Evolutionary conservation across 2,797 vertebrate species (phyloP), one percentile per base, ranked within the genome.

Genomic region (Macrochelys suwanniensis): DNA sequence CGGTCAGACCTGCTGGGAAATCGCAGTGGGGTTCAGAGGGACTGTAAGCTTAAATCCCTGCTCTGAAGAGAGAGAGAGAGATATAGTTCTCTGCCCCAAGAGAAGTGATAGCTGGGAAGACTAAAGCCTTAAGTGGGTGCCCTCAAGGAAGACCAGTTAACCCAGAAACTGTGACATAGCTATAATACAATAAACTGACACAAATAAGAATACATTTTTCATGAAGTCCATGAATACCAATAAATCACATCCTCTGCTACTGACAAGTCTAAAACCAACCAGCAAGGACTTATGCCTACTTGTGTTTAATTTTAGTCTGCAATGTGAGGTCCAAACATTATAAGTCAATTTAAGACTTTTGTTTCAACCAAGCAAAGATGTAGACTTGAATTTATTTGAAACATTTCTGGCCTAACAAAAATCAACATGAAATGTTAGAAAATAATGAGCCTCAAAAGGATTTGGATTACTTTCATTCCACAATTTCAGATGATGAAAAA

Each of bases 361-460:
- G 85, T 57, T 97, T 98, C 96, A 97, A 97, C 97, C 93, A 97
- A 90, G 85, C 82, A n/a, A 90, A 91, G 53, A 97, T 89, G 85
- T 96, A 97, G 89, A 17, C 51, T 95, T 87, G 89, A 96, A 96
- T 97, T 97, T 98, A 91, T 92, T 89, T 91, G 95, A 96, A 93
- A 80, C 80, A 47, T 97, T 92, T 87, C 92, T 94, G 89, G 33
- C 71, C 82, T 97, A 96, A 96, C 85, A 93, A 90, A 96, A 96
- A 88, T 93, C 92, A 96, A 93, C 79, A 85, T 97, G 97, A 97
- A 96, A 96, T 96, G 85, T 97, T 96, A 96, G 90, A 92, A 97
- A 96, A 97, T 97, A 98, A 98, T 77, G 95, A 96, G 95, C 89
- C 87, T 93, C 84, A 86, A 97, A 97, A 95, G 96, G 95, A 84